Conservation (phyloP, 2,888 invertebrate genomes). For the Perithous albicinctus region DNA sequence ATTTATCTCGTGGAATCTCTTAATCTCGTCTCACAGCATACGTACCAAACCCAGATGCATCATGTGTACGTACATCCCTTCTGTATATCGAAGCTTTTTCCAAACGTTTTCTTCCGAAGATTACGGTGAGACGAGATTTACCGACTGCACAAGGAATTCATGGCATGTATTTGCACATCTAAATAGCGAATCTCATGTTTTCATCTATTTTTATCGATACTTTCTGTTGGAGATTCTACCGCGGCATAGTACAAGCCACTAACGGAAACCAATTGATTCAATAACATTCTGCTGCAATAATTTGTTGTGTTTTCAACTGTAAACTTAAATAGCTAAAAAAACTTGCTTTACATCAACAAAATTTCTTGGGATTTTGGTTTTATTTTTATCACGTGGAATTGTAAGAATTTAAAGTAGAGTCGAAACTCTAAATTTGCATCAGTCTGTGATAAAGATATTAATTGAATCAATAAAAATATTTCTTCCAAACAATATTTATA, state of each 20-base stretch:
- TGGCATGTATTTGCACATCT: not conserved
- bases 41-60: slow-evolving; percentile 22
- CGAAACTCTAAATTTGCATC: too few relatives aligned
- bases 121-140: slow-evolving; percentile 25
- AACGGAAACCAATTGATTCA: not conserved
- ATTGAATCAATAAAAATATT: too few relatives aligned
- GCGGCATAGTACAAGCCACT: not conserved
- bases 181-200: not conserved
- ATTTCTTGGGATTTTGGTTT: too few relatives aligned
- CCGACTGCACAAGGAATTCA: slow-evolving; percentile 11
- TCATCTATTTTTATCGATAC: not conserved
- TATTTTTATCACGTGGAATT: too few relatives aligned
- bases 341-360: too few relatives aligned
- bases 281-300: too few relatives aligned
- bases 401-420: too few relatives aligned
- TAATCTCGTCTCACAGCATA: slow-evolving; percentile 52
- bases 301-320: too few relatives aligned
- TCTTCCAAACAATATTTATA: too few relatives aligned
- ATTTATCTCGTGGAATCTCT: slow-evolving; percentile 59
- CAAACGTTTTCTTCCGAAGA: slow-evolving; percentile 12
- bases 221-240: not conserved
- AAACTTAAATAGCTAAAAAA: too few relatives aligned
- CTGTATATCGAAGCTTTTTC: not conserved
- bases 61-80: slow-evolving; percentile 10
- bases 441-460: too few relatives aligned